Conservation (phyloP, 1,140 invertebrate genomes). For the Pachyrhynchus sulphureomaculatus region DNA sequence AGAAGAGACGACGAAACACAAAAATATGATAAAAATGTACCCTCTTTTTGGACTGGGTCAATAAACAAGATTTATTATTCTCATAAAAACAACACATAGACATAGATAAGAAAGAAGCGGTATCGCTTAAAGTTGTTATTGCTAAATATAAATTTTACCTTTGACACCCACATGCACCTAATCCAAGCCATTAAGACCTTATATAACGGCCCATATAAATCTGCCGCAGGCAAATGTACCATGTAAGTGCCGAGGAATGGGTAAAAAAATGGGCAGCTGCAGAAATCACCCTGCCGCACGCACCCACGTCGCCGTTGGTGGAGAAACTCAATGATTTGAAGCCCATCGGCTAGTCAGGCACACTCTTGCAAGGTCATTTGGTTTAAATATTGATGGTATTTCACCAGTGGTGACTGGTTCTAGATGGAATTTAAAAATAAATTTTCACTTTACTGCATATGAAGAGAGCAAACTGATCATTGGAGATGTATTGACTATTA, state of each 20-base stretch:
- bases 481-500: too few relatives aligned
- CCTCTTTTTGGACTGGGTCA: constrained; percentile 17
- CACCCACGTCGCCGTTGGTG: constrained; percentile 7
- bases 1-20: too few relatives aligned
- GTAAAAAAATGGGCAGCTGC: constrained; percentile 23
- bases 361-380: constrained; percentile 1
- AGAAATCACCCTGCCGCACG: constrained; percentile 12
- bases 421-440: too few relatives aligned
- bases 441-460: too few relatives aligned
- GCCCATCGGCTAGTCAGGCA: constrained; percentile 1
- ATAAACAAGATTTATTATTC: constrained; percentile 8
- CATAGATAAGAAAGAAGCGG: constrained; percentile 13
- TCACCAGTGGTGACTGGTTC: too few relatives aligned
- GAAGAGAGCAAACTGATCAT: too few relatives aligned
- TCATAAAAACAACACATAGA: constrained; percentile 9
- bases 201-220: constrained; percentile 33
- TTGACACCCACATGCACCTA: constrained; percentile 26
- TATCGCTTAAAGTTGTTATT: constrained; percentile 21
- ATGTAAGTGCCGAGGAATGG: constrained; percentile 15
- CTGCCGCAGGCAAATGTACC: constrained; percentile 21
- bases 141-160: constrained; percentile 27
- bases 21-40: too few relatives aligned
- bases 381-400: neutral
- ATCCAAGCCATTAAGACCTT: constrained; percentile 23
- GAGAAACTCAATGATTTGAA: constrained; percentile 1